A percentile compares a stretch with the other conserved stretches of the same genome.
These are phyloP conservation scores for Lutjanus erythropterus DNA, from an alignment of 2,113 vertebrate species.

Conservation along the genomic window DNA sequence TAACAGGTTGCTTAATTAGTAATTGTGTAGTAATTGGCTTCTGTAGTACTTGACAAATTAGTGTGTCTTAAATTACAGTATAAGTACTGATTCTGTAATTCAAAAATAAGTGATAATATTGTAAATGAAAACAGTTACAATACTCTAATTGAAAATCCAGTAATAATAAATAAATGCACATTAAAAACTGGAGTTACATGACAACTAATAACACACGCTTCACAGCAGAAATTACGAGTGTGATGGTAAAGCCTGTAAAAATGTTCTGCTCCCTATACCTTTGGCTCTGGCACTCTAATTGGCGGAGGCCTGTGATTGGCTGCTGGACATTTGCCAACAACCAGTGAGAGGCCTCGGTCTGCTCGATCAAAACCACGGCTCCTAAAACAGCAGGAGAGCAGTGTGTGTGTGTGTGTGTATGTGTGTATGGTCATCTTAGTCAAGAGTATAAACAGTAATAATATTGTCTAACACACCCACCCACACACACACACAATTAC, in stretches of 20 bases:
- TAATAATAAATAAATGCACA: background rate
- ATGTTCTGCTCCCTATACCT: slow-evolving; percentile 13
- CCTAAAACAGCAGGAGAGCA: slow-evolving; percentile 71
- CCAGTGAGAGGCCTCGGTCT: slow-evolving; percentile 72
- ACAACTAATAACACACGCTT: background rate
- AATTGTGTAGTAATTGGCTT: too few species aligned
- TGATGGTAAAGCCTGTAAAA: slow-evolving; percentile 43
- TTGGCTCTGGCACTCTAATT: slow-evolving; percentile 59
- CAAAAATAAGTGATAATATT: too few species aligned
- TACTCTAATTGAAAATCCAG: too few species aligned
- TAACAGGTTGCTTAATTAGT: too few species aligned
- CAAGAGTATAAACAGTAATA: slow-evolving; percentile 21
- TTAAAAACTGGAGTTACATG: too few species aligned
- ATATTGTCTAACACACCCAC: slow-evolving; percentile 22
- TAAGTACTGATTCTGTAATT: too few species aligned
- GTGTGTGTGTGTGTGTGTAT: slow-evolving; percentile 57
- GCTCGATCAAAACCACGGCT: slow-evolving; percentile 46
- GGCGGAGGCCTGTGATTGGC: slow-evolving; percentile 69
- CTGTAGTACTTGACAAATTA: too few species aligned
- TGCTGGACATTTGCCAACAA: slow-evolving; percentile 75
- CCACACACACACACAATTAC: slow-evolving; percentile 46
- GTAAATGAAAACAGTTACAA: too few species aligned
- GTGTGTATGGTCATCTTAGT: slow-evolving; percentile 56
- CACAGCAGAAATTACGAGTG: background rate
- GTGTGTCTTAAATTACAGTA: background rate